Base-by-base conservation (phyloP, 2,113 vertebrate genomes). In the Corythornis madagascariensis region DNA sequence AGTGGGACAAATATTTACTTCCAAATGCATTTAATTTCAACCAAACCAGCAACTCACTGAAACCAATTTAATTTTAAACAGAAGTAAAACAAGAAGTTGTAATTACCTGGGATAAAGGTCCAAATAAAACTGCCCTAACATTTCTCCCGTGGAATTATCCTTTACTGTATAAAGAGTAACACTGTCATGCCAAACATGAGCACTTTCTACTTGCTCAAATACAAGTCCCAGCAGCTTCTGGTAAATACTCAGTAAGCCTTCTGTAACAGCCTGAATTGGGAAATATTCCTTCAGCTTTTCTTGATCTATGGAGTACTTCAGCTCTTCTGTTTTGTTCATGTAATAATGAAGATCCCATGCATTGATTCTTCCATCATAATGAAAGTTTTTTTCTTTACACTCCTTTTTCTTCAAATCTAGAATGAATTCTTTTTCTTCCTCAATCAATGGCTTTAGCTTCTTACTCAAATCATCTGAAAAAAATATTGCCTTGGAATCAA, bases 301-400 rank as follows among this genome's bases (percentile, higher is more conserved):
- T 94, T 99, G 99, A 96, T 99, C 98, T 71, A 99, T 96, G 2
- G 98, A 98, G 56, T 98, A 99, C 96, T 98, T 98, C 93, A 99
- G 98, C 94, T 98, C 98, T 96, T 99, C 98, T 76, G 98, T 98
- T 91, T 98, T 98, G 67, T 98, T 99, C 98, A 99, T 99, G 93
- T 99, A 99, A 92, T 99, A 99, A 63, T 98, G 97, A 48, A 99
- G 95, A 96, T 99, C 99, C 99, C 99, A 99, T 14, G 98, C 98
- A 20, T 99, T 98, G 96, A 99, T 98, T 97, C 96, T 98, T 75
- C 97, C 98, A 28, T 99, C 99, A 42, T 97, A 99, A 28, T 93
- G 79, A 33, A 96, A 90, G 48, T 98, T 98, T 95, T 83, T 97
- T 96, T 98, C 98, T 95, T 98, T 77, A 85, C 98, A 99, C 86